Conservation (phyloP, 2,113 vertebrate genomes). For the Empidonax traillii region DNA sequence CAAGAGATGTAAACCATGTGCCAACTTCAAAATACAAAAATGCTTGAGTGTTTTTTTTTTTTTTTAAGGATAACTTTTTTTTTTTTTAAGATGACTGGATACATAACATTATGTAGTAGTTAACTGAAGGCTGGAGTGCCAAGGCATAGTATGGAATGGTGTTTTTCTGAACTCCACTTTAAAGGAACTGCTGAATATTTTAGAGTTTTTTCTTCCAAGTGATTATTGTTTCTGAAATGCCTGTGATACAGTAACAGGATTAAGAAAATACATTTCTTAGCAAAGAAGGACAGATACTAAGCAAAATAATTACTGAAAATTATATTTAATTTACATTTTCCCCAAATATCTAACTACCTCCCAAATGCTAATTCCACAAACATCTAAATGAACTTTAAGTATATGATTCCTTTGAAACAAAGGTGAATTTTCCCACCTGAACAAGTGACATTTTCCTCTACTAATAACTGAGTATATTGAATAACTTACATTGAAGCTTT, state of each 20-base stretch:
- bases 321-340: background rate
- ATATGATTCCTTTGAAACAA: background rate
- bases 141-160: background rate
- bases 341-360: background rate
- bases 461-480: background rate
- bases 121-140: background rate
- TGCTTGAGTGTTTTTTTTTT: background rate
- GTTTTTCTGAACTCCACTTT: background rate
- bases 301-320: background rate
- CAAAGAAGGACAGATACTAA: background rate
- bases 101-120: background rate
- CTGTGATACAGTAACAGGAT: background rate
- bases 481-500: background rate
- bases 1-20: slow-evolving; percentile 61
- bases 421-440: background rate
- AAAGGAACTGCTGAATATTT: background rate
- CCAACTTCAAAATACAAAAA: slow-evolving; percentile 63
- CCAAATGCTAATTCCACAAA: background rate
- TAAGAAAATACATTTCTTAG: background rate
- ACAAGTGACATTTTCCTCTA: background rate
- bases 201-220: background rate
- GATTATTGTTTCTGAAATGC: background rate
- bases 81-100: background rate
- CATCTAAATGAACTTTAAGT: background rate
- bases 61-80: background rate